A percentile compares a stretch with the other conserved stretches of the same genome.
Conservation (phyloP, 2,888 invertebrate species). For the Melieria picta region DNA sequence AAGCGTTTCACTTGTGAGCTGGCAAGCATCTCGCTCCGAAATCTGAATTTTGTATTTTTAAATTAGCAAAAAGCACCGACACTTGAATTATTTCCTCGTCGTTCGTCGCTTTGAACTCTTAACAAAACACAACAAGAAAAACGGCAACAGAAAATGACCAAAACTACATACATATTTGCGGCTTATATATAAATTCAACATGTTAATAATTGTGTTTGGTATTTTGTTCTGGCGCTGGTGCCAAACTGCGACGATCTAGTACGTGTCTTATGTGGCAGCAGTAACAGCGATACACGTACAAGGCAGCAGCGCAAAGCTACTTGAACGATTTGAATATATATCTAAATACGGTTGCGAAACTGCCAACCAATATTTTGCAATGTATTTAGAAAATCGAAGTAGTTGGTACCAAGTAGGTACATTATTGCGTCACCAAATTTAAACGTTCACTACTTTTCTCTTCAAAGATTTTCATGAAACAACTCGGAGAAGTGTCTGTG, state of each 20-base stretch:
- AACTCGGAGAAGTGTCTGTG: no score
- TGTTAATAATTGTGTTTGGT: constrained; percentile 40
- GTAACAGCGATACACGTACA: background rate
- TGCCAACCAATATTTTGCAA: no score
- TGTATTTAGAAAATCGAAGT: no score
- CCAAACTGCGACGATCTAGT: background rate
- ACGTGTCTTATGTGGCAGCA: background rate
- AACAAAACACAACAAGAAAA: no score
- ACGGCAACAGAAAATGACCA: constrained; percentile 6
- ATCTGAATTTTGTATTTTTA: constrained; percentile 44
- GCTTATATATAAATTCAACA: constrained; percentile 1
- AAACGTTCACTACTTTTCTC: no score
- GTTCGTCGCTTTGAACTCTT: background rate
- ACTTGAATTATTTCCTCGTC: constrained; percentile 34
- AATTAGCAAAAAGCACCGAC: constrained; percentile 51
- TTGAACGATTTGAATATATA: background rate
- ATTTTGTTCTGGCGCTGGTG: constrained; percentile 23
- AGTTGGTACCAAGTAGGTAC: no score
- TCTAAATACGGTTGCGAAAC: background rate
- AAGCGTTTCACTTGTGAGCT: no score
- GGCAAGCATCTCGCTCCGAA: no score
- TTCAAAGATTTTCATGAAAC: no score
- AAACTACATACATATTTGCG: constrained; percentile 21
- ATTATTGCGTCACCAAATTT: no score
- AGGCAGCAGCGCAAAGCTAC: background rate